Percentiles rank a stretch among this genome's conserved stretches.
Conservation (phyloP, 2,113 vertebrate species). For the Aplodontia rufa region DNA sequence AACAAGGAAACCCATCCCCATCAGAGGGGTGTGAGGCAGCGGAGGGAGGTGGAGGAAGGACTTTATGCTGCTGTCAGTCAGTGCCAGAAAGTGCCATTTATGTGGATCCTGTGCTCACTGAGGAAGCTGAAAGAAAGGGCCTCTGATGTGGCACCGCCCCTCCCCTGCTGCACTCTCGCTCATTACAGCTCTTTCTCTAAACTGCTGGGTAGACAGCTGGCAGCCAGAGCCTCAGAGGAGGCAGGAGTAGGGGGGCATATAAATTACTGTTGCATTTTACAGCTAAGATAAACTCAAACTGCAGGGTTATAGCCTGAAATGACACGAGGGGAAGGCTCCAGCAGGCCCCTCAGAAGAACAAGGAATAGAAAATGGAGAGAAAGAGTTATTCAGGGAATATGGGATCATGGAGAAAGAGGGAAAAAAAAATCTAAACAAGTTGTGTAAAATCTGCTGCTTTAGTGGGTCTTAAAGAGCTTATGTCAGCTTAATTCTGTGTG, state of each 20-base stretch:
- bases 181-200: slow-evolving; percentile 85
- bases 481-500: slow-evolving; percentile 69
- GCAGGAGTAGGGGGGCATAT: slow-evolving; percentile 78
- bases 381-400: slow-evolving; percentile 68
- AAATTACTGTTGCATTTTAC: slow-evolving; percentile 87
- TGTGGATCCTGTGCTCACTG: slow-evolving; percentile 56
- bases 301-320: slow-evolving; percentile 83
- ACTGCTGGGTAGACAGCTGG: slow-evolving; percentile 86
- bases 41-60: not conserved
- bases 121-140: slow-evolving; percentile 72
- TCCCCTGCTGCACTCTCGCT: slow-evolving; percentile 64
- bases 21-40: not conserved
- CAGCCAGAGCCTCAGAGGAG: slow-evolving; percentile 82
- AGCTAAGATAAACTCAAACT: slow-evolving; percentile 86
- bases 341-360: slow-evolving; percentile 68
- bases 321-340: slow-evolving; percentile 72
- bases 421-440: slow-evolving; percentile 70
- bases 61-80: slow-evolving; percentile 58
- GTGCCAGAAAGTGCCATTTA: slow-evolving; percentile 74
- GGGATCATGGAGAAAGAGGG: slow-evolving; percentile 19
- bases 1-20: slow-evolving; percentile 58
- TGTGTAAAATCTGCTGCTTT: slow-evolving; percentile 74
- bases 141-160: slow-evolving; percentile 43
- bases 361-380: slow-evolving; percentile 66
- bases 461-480: slow-evolving; percentile 73